A percentile compares a stretch with the other conserved stretches of the same genome.
Conservation (phyloP, 2,113 vertebrate genomes). For the Oreochromis niloticus region DNA sequence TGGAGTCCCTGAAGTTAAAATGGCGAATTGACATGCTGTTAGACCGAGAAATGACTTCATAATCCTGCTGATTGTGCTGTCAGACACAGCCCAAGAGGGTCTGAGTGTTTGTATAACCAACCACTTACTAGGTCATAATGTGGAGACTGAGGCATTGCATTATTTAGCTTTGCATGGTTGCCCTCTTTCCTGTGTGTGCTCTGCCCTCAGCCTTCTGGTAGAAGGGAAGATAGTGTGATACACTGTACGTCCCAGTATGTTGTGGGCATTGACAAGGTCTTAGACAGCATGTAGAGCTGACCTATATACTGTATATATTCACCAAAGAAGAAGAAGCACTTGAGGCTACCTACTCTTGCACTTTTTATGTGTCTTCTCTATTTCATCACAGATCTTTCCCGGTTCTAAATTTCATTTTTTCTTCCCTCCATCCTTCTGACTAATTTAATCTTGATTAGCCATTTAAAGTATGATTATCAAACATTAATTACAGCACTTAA, state of each 20-base stretch:
- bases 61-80: slow-evolving; percentile 39
- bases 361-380: neutral
- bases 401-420: neutral
- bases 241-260: slow-evolving; percentile 1
- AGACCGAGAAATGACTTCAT: neutral
- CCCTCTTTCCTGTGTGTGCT: slow-evolving; percentile 46
- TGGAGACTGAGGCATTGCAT: slow-evolving; percentile 64
- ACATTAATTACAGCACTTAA: neutral
- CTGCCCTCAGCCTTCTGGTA: slow-evolving; percentile 53
- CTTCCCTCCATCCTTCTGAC: neutral
- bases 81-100: slow-evolving; percentile 25
- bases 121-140: slow-evolving; percentile 68
- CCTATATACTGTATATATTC: slow-evolving; percentile 15
- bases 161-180: slow-evolving; percentile 67
- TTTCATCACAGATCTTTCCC: neutral
- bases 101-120: slow-evolving; percentile 58
- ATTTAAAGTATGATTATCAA: neutral
- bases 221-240: slow-evolving; percentile 23
- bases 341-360: neutral
- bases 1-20: neutral
- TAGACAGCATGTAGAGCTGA: slow-evolving; percentile 20
- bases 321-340: neutral
- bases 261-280: neutral
- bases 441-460: neutral
- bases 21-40: neutral